Evolutionary conservation across 64 coral and sea anemone genomes (phyloP).

Genomic region (Montipora cactus): DNA sequence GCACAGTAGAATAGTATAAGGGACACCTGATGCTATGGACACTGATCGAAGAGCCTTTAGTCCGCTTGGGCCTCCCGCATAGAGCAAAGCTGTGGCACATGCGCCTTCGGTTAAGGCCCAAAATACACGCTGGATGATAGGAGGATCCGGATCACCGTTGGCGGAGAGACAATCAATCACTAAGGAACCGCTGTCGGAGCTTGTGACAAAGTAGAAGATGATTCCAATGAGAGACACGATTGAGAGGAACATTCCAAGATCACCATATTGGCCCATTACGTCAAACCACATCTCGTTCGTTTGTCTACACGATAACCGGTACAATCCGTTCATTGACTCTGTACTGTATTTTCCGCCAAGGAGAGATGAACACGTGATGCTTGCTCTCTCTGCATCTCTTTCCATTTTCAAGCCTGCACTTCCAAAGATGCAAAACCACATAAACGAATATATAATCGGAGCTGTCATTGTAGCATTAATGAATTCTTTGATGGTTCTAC

Average conservation of each 20-base stretch:
- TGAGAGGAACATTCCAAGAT: slow-evolving; percentile 43
- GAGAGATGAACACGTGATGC: neutral
- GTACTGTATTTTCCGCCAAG: neutral
- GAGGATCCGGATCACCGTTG: slow-evolving; percentile 41
- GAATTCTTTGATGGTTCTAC: slow-evolving; percentile 64
- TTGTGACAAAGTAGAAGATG: slow-evolving; percentile 50
- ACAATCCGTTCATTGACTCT: slow-evolving; percentile 7
- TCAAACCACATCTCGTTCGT: slow-evolving; percentile 60
- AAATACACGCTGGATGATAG: slow-evolving; percentile 41
- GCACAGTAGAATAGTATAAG: slow-evolving; percentile 31
- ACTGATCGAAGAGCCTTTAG: slow-evolving; percentile 27
- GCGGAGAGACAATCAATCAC: slow-evolving; percentile 55
- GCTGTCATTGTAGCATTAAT: slow-evolving; percentile 60
- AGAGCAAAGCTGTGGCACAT: slow-evolving; percentile 39
- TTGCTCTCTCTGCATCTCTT: slow-evolving; percentile 19
- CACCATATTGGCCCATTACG: slow-evolving; percentile 50
- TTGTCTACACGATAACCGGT: slow-evolving; percentile 15
- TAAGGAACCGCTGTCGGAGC: slow-evolving; percentile 54
- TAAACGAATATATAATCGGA: slow-evolving; percentile 46
- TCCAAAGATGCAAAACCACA: slow-evolving; percentile 78
- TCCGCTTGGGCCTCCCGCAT: slow-evolving; percentile 4
- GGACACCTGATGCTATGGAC: slow-evolving; percentile 52
- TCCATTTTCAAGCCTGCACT: slow-evolving; percentile 66
- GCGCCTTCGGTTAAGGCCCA: slow-evolving; percentile 64
- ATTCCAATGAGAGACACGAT: slow-evolving; percentile 30